These are phyloP conservation scores for Lepidocolaptes lacrymiger DNA, from an alignment of 2,797 vertebrate genomes.

Conservation along the genomic window DNA sequence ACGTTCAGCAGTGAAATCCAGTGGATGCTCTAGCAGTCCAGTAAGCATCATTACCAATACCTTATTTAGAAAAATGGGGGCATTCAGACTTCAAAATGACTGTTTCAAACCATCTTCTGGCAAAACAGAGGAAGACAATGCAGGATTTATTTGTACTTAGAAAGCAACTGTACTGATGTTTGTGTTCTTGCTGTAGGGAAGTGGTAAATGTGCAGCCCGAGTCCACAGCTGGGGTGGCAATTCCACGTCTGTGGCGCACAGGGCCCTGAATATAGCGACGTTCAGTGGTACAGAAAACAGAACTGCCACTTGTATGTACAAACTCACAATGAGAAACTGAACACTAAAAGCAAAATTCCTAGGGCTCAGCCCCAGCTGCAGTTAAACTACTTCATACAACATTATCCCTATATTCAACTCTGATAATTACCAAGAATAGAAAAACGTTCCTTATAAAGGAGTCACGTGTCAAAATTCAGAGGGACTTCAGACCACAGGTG, in stretches of 20 bases:
- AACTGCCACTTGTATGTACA: not conserved
- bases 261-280: not conserved
- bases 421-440: conserved; percentile 10
- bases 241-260: not conserved
- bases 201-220: not conserved
- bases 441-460: conserved; percentile 53
- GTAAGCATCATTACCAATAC: not conserved
- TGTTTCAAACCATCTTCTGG: not conserved
- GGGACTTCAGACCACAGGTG: not conserved
- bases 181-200: not conserved
- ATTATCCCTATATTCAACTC: conserved; percentile 28
- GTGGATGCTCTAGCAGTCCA: not conserved
- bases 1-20: not conserved
- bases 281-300: not conserved
- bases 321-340: not conserved
- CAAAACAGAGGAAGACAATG: not conserved
- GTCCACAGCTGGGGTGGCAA: not conserved
- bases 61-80: not conserved
- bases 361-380: conserved; percentile 45
- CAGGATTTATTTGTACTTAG: not conserved
- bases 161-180: not conserved
- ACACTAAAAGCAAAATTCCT: not conserved
- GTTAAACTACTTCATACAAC: not conserved
- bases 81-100: not conserved
- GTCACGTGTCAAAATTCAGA: not conserved